Percentiles rank a stretch among this genome's conserved stretches.
These are phyloP conservation scores for Forbesichthys papilliferus DNA, from an alignment of 2,113 vertebrate genomes.

Conservation along the genomic window DNA sequence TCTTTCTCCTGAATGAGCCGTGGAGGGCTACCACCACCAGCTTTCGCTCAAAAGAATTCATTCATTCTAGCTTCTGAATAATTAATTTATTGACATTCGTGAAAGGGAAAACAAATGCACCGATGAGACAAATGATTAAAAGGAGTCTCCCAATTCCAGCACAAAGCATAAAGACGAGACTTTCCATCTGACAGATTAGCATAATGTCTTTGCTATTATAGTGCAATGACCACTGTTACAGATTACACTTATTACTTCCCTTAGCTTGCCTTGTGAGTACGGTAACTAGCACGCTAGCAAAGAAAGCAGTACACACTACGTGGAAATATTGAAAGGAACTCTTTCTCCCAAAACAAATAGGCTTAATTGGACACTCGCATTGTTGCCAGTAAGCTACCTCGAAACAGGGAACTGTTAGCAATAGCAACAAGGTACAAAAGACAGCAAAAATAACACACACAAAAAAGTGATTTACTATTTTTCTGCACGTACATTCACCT, in stretches of 20 bases:
- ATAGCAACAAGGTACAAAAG: background rate
- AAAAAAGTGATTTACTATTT: too few species aligned
- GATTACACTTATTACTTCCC: background rate
- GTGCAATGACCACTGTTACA: background rate
- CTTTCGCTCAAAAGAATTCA: background rate
- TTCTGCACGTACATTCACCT: background rate
- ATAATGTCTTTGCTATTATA: slow-evolving; percentile 19
- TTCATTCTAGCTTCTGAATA: slow-evolving; percentile 4
- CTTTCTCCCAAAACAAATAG: background rate
- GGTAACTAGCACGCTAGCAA: background rate
- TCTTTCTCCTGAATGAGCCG: background rate
- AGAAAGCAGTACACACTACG: background rate
- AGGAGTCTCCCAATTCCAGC: background rate
- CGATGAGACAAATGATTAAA: background rate
- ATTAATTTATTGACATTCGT: slow-evolving; percentile 1
- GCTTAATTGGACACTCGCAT: background rate
- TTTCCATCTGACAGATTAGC: slow-evolving; percentile 9
- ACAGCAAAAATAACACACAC: too few species aligned
- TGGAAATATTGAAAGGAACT: too few species aligned
- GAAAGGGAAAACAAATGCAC: background rate
- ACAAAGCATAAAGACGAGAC: background rate
- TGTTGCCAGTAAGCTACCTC: background rate
- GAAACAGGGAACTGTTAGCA: background rate
- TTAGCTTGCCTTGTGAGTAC: background rate
- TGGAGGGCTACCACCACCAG: background rate